Percentiles rank a stretch among this genome's conserved stretches.
These are phyloP conservation scores for Hippocampus barbouri DNA, from an alignment of 2,113 vertebrate species.

Conservation along the genomic window DNA sequence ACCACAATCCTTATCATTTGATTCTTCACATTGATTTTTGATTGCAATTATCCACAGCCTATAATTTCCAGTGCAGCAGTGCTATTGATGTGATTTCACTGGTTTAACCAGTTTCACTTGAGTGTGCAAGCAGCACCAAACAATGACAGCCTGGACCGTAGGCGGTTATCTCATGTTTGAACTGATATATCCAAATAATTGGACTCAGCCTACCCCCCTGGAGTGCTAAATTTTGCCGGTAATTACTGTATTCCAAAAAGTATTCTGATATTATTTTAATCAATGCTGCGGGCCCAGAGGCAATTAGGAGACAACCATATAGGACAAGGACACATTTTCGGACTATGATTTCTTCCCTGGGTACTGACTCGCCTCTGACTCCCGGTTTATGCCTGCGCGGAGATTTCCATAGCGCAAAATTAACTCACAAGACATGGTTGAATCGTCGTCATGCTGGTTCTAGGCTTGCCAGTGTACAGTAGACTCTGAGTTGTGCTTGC, in stretches of 20 bases:
- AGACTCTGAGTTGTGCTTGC: background rate
- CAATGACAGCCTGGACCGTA: slow-evolving; percentile 22
- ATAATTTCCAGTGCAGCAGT: background rate
- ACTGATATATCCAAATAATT: slow-evolving; percentile 29
- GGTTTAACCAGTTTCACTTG: slow-evolving; percentile 16
- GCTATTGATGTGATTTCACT: slow-evolving; percentile 5
- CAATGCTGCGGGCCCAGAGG: slow-evolving; percentile 10
- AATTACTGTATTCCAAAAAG: slow-evolving; percentile 3
- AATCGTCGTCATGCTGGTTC: background rate
- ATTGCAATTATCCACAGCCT: background rate
- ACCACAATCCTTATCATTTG: background rate
- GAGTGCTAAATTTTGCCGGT: slow-evolving; percentile 5
- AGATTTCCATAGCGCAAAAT: slow-evolving; percentile 1
- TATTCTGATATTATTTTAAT: slow-evolving; percentile 11
- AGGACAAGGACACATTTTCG: background rate
- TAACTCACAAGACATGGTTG: slow-evolving; percentile 3
- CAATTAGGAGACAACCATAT: slow-evolving; percentile 1
- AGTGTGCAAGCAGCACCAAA: slow-evolving; percentile 10
- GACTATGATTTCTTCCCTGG: background rate
- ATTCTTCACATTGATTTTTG: background rate
- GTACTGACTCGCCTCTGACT: background rate
- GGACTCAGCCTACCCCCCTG: slow-evolving; percentile 9
- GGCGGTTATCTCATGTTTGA: slow-evolving; percentile 32
- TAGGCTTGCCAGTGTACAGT: background rate
- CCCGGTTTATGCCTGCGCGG: background rate